Evolutionary conservation across 1,140 invertebrate species (phyloP).

Genomic region (Ganaspis sp.): DNA sequence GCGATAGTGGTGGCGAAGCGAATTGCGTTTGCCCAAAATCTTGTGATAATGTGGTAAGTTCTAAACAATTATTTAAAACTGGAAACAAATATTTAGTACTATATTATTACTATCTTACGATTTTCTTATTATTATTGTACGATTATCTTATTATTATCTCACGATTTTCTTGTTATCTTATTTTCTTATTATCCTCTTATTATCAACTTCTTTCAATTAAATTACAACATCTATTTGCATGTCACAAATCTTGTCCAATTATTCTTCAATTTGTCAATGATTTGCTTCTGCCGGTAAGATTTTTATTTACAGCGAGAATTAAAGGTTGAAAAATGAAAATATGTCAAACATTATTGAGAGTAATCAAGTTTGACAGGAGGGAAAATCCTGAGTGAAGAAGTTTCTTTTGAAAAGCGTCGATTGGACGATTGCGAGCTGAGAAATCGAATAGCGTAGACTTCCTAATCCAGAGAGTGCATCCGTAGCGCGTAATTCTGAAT

Average conservation of each 20-base stretch:
- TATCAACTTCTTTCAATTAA: too few species aligned
- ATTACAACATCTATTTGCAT: too few species aligned
- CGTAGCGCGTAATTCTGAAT: slow-evolving; percentile 27
- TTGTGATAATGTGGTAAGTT: slow-evolving; percentile 84
- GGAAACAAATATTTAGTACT: too few species aligned
- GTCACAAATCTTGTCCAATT: too few species aligned
- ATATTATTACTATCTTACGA: too few species aligned
- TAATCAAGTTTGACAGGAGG: slow-evolving; percentile 7
- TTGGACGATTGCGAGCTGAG: not conserved
- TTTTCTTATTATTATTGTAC: too few species aligned
- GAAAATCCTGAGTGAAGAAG: slow-evolving; percentile 5
- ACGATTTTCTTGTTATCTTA: too few species aligned
- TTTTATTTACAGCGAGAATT: not conserved
- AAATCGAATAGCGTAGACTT: slow-evolving; percentile 1
- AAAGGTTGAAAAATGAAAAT: too few species aligned
- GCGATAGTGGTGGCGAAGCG: slow-evolving; percentile 83
- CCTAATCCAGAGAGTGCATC: slow-evolving; percentile 17
- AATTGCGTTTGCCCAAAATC: slow-evolving; percentile 88
- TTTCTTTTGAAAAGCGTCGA: not conserved
- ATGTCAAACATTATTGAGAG: not conserved
- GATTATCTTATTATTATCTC: too few species aligned
- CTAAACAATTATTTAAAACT: not conserved
- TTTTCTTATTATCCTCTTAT: too few species aligned
- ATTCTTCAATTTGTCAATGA: too few species aligned
- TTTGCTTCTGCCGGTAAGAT: not conserved